Base-by-base conservation (phyloP, 2,797 vertebrate genomes). In the Cuculus canorus region DNA sequence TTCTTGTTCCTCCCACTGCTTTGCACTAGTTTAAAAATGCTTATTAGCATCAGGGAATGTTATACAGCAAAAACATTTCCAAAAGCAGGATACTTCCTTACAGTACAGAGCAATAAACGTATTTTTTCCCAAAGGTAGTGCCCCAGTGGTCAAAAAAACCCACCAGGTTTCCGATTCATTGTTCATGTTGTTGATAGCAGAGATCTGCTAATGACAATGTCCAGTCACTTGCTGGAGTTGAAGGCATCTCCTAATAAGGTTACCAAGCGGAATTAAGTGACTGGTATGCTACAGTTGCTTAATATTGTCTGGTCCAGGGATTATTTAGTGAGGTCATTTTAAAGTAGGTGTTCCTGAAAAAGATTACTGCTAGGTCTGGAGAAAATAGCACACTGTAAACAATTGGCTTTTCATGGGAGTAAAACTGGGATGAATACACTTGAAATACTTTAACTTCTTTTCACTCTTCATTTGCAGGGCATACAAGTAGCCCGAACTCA, bases 401-500 rank as follows among this genome's bases (percentile, higher is more conserved):
- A 91, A 39, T 4, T 79, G 50, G 4, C 5, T 48, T 86, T 92
- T 85, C 41, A 35, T 52, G 27, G 27, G 70, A 90, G 32, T 73
- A 80, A 77, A 93, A 86, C 14, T 71, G 54, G 45, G 19, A 78
- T 92, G 25, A 70, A 76, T 65, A 52, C 13, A 41, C 45, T 50
- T 79, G 33, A 81, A 82, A 57, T 41, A 28, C 12, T 82, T 79
- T 3, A 48, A 30, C 7, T 63, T 50, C 7, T 37, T 84, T 78
- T 60, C 68, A 35, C 30, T 60, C 32, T 86, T 82, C 30, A 27
- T 95, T 69, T 95, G 43, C 86, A 99, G 99, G 98, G 97, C 75
- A 98, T 99, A 83, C 98, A 98, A 50, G 92, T 98, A 60, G 98
- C 99, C 94, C 98, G 99, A 96, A 99, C 98, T 11, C 98, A 98